Evolutionary conservation across 2,113 vertebrate genomes (phyloP).

Genomic region (Shinisaurus crocodilurus): DNA sequence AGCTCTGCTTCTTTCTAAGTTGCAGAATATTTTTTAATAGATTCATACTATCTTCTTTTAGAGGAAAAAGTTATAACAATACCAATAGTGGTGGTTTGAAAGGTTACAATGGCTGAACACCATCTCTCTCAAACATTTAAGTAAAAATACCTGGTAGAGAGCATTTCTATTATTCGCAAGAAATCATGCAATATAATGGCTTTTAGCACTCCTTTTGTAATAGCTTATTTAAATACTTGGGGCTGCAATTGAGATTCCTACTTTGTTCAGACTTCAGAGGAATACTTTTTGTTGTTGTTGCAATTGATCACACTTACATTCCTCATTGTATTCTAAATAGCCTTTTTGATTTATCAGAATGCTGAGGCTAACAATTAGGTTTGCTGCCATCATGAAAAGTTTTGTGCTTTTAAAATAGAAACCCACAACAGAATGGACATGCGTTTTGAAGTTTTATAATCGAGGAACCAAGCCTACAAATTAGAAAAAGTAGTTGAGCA

Average conservation of each 20-base stretch:
- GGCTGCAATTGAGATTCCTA: conserved; percentile 77
- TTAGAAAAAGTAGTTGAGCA: conserved; percentile 19
- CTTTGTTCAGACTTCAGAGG: conserved; percentile 76
- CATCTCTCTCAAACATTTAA: conserved; percentile 77
- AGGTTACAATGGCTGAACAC: conserved; percentile 77
- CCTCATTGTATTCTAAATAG: conserved; percentile 73
- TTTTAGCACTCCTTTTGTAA: conserved; percentile 78
- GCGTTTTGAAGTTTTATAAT: neutral
- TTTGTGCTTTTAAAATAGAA: conserved; percentile 30
- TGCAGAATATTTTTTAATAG: conserved; percentile 72
- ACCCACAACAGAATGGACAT: conserved; percentile 1
- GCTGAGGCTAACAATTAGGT: conserved; percentile 62
- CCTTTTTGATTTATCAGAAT: conserved; percentile 72
- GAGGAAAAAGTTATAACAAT: conserved; percentile 74
- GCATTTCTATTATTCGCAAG: conserved; percentile 77
- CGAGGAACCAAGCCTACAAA: conserved; percentile 43
- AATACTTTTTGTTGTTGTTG: conserved; percentile 65
- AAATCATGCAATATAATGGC: conserved; percentile 78
- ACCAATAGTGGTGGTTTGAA: conserved; percentile 71
- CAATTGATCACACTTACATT: conserved; percentile 76
- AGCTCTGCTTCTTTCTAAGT: conserved; percentile 68
- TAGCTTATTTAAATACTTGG: conserved; percentile 81
- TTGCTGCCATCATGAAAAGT: neutral
- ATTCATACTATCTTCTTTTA: conserved; percentile 67
- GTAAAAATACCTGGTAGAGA: conserved; percentile 79